Evolutionary conservation across 2,797 vertebrate species (phyloP), one percentile per base, ranked within the genome.

Genomic region (Clarias platycephalus): DNA sequence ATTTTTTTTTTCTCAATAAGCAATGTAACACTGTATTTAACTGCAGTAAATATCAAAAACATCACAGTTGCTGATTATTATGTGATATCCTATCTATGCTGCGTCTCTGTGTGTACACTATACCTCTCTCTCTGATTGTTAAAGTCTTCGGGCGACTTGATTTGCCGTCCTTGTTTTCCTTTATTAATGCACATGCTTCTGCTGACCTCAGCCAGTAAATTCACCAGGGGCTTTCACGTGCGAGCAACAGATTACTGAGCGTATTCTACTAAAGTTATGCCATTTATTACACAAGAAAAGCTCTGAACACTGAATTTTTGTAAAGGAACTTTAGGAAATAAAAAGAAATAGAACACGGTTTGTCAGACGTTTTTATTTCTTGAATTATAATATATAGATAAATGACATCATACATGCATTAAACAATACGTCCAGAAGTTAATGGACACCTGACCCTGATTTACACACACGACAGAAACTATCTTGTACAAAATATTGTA

Each of bases 11-110:
- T 37, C 34, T 22, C 2, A 37, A 12, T 24, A n/a, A 71, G 22
- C 68, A 71, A n/a, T 71, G 68, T 70, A 70, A 40, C 5, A n/a
- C n/a, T 86, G 80, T 85, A 74, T 81, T 81, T 81, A 16, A 31
- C 64, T 74, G 78, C 55, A 24, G 82, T 64, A 40, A 77, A 53
- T 28, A 55, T 68, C 58, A 84, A 83, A 85, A 82, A 72, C 74
- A 31, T 83, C 26, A 83, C n/a, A 80, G 72, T 60, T 58, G 64
- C 37, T 83, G 44, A 55, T 84, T 70, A n/a, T 78, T 67, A 66
- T 57, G 28, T 16, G 8, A 79, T 79, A 66, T 67, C 71, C 15
- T 49, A 66, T 49, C 58, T 37, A 53, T 62, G 16, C 75, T 37
- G 28, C 8, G 53, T 76, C 16, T 78, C 31, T 37, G 5, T 37